phyloP scores from a whole-genome alignment of 2,888 invertebrate genomes.

The Luperina testacea region DNA sequence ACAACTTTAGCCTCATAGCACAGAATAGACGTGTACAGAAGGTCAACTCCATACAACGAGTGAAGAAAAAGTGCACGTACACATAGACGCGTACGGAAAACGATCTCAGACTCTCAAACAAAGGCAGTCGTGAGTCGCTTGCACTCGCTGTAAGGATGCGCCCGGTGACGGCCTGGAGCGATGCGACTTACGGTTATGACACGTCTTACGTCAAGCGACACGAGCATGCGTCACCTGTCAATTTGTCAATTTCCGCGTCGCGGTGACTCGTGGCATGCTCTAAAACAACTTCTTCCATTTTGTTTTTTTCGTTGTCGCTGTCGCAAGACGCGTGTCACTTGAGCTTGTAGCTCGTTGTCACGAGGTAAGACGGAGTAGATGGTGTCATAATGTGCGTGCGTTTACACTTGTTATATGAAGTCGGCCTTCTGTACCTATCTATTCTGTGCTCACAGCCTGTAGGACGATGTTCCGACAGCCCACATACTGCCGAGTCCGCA shows the following conservation, averaged over 20 bases:
- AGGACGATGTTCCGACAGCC: slow-evolving; percentile 55
- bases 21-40: slow-evolving; percentile 27
- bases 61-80: not conserved
- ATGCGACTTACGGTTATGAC: not conserved
- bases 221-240: not conserved
- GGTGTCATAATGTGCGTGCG: not conserved
- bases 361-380: not conserved
- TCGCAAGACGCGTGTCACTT: not conserved
- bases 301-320: not conserved
- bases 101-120: not conserved
- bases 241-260: too few relatives aligned
- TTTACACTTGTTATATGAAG: not conserved
- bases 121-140: not conserved
- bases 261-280: not conserved
- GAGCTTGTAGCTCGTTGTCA: not conserved
- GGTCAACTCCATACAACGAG: not conserved
- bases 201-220: not conserved
- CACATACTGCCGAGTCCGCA: slow-evolving; percentile 65
- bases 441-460: slow-evolving; percentile 11
- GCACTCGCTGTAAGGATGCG: not conserved
- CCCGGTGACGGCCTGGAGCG: not conserved
- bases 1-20: slow-evolving; percentile 36
- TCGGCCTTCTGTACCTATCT: slow-evolving; percentile 21
- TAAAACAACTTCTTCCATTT: not conserved
- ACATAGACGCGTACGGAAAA: not conserved